phyloP scores from a whole-genome alignment of 2,888 invertebrate species.

The Mongoloraphidia duomilia region DNA sequence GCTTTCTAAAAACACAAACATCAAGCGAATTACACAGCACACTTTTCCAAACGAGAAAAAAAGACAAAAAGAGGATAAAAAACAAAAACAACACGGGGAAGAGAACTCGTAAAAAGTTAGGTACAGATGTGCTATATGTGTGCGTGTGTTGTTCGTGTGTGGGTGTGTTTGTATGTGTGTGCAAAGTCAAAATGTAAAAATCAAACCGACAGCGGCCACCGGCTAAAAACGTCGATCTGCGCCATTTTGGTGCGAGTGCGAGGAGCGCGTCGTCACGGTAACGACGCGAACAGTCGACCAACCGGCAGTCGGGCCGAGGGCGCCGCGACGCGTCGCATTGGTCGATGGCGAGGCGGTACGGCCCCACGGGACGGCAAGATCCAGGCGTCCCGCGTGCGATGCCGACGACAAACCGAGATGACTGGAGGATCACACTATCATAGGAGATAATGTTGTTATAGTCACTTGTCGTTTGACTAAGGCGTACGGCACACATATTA shows the following conservation, averaged over 20 bases:
- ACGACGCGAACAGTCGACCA: constrained; percentile 27
- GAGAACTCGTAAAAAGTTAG: not conserved
- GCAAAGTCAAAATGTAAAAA: constrained; percentile 29
- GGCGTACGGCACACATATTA: constrained; percentile 27
- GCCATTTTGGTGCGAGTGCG: constrained; percentile 26
- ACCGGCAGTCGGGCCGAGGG: constrained; percentile 17
- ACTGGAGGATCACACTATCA: constrained; percentile 33
- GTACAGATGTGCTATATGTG: too few species aligned
- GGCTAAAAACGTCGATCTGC: constrained; percentile 21
- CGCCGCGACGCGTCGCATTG: constrained; percentile 11
- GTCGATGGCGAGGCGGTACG: constrained; percentile 8
- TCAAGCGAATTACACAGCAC: not conserved
- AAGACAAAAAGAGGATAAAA: not conserved
- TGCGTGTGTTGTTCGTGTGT: too few species aligned
- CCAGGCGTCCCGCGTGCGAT: constrained; percentile 30
- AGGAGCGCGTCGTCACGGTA: constrained; percentile 33
- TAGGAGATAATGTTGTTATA: constrained; percentile 34
- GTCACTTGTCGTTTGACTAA: constrained; percentile 34
- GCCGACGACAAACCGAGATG: constrained; percentile 20
- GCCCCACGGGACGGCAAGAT: constrained; percentile 23
- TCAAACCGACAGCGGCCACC: constrained; percentile 26
- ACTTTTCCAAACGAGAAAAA: not conserved
- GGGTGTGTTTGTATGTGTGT: not conserved
- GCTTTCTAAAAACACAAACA: not conserved
- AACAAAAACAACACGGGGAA: not conserved